Evolutionary conservation across 2,888 invertebrate genomes (phyloP), one percentile per base, ranked within the genome.

Genomic region (Blera fallax): DNA sequence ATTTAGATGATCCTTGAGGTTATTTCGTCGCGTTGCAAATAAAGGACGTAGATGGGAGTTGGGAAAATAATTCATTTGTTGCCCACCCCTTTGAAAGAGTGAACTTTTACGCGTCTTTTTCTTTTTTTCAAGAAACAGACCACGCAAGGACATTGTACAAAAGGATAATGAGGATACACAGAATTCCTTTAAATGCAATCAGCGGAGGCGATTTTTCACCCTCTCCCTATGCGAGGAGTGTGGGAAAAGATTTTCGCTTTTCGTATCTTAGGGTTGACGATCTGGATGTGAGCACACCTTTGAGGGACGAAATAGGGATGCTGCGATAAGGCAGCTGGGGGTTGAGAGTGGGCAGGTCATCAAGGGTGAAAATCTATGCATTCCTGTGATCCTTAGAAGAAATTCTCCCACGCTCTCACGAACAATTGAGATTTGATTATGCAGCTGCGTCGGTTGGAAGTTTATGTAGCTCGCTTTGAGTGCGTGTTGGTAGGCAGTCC

Each of bases 71-170:
- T 69, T 79, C 45, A 73, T 69, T 79, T 82, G 70, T 83, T 72
- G 73, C 40, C 80, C 80, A 74, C 40, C 79, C 80, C 80, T 80
- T n/a, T 65, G 58, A 70, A 16, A 8, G 16, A 43, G 50, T 56
- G 62, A 84, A 80, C 84, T 84, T 84, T 84, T 74, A 84, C 74
- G 74, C 80, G 79, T 84, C 84, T 84, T 80, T 83, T 83, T 70
- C 3, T 8, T 48, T 52, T 60, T 14, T 34, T 65, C 2, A 40
- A 48, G 73, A 43, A 74, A 45, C 69, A 64, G 56, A 73, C 83
- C 79, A 78, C 83, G 60, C 79, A 83, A 54, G 60, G 64, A 64
- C 54, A 45, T 10, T 27, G 4, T 1, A 81, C 60, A 76, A 40
- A 70, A 40, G 62, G 64, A 81, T 56, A 69, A 76, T 69, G 29